Evolutionary conservation across 2,797 vertebrate genomes (phyloP).

Genomic region (Taeniopygia guttata): DNA sequence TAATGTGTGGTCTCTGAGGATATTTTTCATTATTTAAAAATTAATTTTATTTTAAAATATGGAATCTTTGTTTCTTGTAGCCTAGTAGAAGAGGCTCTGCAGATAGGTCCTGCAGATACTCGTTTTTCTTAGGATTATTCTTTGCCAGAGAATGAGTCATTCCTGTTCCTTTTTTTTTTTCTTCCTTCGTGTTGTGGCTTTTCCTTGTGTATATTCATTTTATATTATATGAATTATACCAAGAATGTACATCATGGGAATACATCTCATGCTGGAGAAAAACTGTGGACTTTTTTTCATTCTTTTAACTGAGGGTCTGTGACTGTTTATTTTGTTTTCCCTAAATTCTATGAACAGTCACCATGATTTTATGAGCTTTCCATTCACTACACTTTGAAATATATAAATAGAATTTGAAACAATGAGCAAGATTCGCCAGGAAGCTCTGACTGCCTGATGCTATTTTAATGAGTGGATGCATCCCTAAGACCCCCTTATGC

Average conservation of each 20-base stretch:
- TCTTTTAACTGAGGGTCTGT: neutral
- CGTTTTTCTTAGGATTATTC: neutral
- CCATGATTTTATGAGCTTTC: conserved; percentile 27
- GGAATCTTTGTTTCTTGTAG: neutral
- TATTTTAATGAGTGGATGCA: neutral
- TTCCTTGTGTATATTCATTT: neutral
- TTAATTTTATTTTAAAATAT: neutral
- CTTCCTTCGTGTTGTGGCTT: neutral
- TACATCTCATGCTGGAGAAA: neutral
- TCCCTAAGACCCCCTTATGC: rapidly evolving
- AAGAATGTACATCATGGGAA: neutral
- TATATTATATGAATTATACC: neutral
- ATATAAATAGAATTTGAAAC: conserved; percentile 24
- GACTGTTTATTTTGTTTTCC: conserved; percentile 21
- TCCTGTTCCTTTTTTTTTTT: neutral
- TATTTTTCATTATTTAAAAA: neutral
- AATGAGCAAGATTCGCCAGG: neutral
- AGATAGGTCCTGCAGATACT: neutral
- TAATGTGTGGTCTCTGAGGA: neutral
- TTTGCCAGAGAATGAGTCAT: neutral
- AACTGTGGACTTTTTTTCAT: neutral
- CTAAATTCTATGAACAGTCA: neutral
- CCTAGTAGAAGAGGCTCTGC: neutral
- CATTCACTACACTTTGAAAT: neutral
- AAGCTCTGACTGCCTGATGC: neutral